Evolutionary conservation across 2,797 vertebrate species (phyloP), one percentile per base, ranked within the genome.

Genomic region (Knipowitschia caucasica): DNA sequence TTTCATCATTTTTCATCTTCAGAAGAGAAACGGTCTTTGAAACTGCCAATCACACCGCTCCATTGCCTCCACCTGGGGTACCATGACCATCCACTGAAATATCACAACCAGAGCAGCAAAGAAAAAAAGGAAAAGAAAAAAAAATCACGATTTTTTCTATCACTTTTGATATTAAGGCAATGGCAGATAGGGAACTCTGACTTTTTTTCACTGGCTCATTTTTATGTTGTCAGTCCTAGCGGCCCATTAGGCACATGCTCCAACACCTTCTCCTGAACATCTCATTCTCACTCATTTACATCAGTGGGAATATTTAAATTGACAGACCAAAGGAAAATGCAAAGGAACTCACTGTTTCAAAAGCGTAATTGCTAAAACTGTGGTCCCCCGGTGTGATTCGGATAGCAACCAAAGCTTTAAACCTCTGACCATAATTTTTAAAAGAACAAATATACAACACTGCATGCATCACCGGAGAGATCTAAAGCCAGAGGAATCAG

Each of bases 401-500:
- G 62, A 68, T 57, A 73, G 70, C 60, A 60, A 39, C 68, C 58
- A 81, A 71, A 52, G 63, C 73, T 64, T 67, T 27, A 73, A 80
- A 64, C 66, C 50, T 62, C 62, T 75, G 78, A 84, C 69, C 66
- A 62, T 55, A 79, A 74, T 82, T 68, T 87, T 68, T 83, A 84
- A 82, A 77, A 56, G 77, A 77, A 75, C 55, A 80, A 79, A 80
- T 75, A 74, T 69, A 74, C 63, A 35, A 71, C 2, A 50, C 71
- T 71, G 62, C 71, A 74, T 74, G 65, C 71, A 67, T 84, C 73
- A 68, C 69, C 70, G 35, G 67, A 53, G 64, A 87, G 81, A 88
- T 87, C 83, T 82, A 59, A 88, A 46, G 56, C 64, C 51, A 44
- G 72, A 43, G 36, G 78, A 84, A 85, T 88, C 78, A 81, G 76